Conservation (phyloP, 2,797 vertebrate species). For the Dryobates pubescens region DNA sequence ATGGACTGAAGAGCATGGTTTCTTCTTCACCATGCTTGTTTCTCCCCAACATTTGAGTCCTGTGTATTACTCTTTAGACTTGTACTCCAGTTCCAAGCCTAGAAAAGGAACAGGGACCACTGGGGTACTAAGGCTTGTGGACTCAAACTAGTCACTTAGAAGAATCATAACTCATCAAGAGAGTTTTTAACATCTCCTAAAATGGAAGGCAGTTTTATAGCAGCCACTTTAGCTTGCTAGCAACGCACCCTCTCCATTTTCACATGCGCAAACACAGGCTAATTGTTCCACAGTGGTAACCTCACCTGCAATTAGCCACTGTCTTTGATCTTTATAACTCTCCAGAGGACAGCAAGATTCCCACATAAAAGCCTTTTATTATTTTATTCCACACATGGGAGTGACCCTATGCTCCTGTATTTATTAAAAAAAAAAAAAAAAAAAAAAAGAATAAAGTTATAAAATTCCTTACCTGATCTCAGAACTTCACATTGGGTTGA, state of each 20-base stretch:
- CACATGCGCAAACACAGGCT: not conserved
- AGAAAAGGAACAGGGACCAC: not conserved
- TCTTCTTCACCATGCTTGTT: not conserved
- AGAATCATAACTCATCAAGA: not conserved
- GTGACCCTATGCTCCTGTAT: not conserved
- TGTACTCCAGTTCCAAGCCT: not conserved
- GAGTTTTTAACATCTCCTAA: not conserved
- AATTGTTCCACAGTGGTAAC: constrained; percentile 56
- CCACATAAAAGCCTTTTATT: constrained; percentile 54
- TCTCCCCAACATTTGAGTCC: not conserved
- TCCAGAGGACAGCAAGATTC: constrained; percentile 51
- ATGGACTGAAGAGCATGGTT: not conserved
- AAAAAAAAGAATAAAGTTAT: not conserved
- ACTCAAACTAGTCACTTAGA: not conserved
- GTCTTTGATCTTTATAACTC: constrained; percentile 58
- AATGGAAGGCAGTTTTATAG: not conserved
- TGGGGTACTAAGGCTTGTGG: not conserved
- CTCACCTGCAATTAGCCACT: constrained; percentile 61
- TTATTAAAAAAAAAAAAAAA: constrained; percentile 3
- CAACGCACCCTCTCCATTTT: not conserved
- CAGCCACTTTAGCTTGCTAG: not conserved
- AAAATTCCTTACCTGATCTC: constrained; percentile 21
- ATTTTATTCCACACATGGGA: constrained; percentile 31
- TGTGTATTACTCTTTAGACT: not conserved
- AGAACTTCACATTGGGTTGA: not conserved